These are phyloP conservation scores for Drosophila neotestacea DNA, from an alignment of 2,888 invertebrate species.

Conservation along the genomic window DNA sequence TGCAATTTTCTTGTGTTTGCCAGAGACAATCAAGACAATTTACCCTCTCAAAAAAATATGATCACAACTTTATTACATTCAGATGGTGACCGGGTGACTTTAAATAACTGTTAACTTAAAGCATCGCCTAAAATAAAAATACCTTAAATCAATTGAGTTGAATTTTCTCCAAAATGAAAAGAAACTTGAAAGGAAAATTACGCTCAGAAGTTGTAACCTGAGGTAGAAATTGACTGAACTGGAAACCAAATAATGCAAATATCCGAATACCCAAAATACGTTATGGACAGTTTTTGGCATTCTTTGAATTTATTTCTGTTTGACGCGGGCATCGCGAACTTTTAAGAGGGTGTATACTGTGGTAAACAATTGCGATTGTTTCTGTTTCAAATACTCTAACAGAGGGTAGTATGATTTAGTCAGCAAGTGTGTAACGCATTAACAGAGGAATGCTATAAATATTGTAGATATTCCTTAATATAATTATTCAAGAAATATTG, in stretches of 20 bases:
- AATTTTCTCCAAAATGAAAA: constrained; percentile 20
- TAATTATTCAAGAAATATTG: too few species aligned
- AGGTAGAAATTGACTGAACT: constrained; percentile 35
- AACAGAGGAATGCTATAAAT: too few species aligned
- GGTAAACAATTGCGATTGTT: constrained; percentile 15
- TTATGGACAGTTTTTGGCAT: constrained; percentile 40
- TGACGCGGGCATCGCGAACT: not conserved
- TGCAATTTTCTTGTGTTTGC: constrained; percentile 9
- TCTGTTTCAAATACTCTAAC: constrained; percentile 3
- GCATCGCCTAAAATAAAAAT: not conserved
- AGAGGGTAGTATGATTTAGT: not conserved
- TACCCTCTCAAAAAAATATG: constrained; percentile 17
- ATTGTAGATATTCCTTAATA: too few species aligned
- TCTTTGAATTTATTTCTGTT: constrained; percentile 38
- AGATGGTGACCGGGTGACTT: not conserved
- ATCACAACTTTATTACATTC: constrained; percentile 18
- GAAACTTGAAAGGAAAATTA: constrained; percentile 47
- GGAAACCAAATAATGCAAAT: constrained; percentile 45
- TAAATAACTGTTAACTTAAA: constrained; percentile 3
- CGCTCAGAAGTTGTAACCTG: constrained; percentile 2
- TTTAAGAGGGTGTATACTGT: constrained; percentile 4
- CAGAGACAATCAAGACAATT: not conserved
- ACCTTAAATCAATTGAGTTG: constrained; percentile 8
- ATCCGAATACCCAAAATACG: constrained; percentile 23
- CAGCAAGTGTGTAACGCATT: not conserved